These are phyloP conservation scores for Ceyx melanurus DNA, from an alignment of 2,113 vertebrate species.

Conservation along the genomic window DNA sequence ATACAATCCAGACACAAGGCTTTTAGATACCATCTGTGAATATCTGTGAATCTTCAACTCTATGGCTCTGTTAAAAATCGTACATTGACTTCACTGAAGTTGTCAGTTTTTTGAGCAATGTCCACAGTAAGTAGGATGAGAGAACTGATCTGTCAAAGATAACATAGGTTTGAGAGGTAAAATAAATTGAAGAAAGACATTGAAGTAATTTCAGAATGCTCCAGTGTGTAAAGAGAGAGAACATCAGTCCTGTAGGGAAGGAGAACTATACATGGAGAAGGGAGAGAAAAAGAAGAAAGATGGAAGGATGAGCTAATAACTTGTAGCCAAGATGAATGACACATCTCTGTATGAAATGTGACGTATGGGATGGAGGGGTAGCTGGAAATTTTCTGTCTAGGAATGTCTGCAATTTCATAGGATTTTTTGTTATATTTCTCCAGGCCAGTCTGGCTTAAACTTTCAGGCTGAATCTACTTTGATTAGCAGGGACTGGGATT, in stretches of 20 bases:
- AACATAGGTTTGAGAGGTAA: neutral
- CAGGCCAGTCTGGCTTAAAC: neutral
- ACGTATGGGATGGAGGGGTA: neutral
- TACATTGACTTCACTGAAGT: neutral
- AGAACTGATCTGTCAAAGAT: neutral
- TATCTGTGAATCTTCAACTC: neutral
- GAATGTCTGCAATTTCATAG: neutral
- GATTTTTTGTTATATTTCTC: neutral
- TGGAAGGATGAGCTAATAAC: neutral
- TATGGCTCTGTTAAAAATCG: neutral
- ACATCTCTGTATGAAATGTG: neutral
- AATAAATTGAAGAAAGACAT: neutral
- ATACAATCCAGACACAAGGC: neutral
- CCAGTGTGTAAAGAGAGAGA: neutral
- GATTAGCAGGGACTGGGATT: neutral
- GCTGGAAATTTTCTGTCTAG: neutral
- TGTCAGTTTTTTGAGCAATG: rapidly evolving
- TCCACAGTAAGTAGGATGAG: neutral
- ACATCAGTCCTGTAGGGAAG: neutral
- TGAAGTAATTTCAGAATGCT: neutral
- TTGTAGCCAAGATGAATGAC: neutral
- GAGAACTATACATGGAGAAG: neutral
- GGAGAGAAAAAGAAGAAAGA: neutral
- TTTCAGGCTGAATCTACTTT: neutral
- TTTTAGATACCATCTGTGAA: neutral